Base-by-base conservation (phyloP, 2,888 invertebrate genomes). In the Apodemia duryi region DNA sequence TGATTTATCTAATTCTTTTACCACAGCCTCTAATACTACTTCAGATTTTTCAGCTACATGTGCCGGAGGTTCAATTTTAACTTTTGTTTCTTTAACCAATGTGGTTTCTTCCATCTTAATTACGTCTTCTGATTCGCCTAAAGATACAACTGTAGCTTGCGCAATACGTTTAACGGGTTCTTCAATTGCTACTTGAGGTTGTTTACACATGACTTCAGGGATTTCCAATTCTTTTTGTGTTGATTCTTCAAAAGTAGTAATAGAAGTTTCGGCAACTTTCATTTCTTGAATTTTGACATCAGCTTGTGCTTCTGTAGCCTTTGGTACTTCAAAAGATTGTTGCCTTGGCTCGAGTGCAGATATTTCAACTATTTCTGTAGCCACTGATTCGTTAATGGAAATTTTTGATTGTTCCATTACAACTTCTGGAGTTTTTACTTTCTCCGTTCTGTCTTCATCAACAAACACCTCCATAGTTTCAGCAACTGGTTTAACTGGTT, bases 391-490 rank as follows among this genome's bases (percentile, higher is more conserved):
- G 13, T 41, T 61, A n/a, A 65, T 32, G 28, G 38, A 65, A 62
- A 67, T 60, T 32, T 68, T 69, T 32, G 68, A 67, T 67, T 69
- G 66, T 63, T 65, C 65, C 62, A 67, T 29, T 1, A 38, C 61
- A n/a, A 67, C 21, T 29, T 63, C 66, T 64, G 64, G 63, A 62
- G 69, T 63, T 63, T 72, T 67, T 29, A 74, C 66, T 41, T 65
- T 54, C 46, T 74, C 66, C 46, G 69, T 65, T 66, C 71, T 68
- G 4, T 67, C 68, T 70, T 80, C 75, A 68, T 68, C 70, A 4
- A 67, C 66, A 71, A 74, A 68, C 57, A 74, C 69, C 65, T 78
- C 71, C 46, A 71, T 71, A 28, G 70, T 67, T 67, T 74, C 70
- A 43, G 71, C 70, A n/a, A 70, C 69, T 6, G 74, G 10, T 63